Conservation (phyloP, 2,888 invertebrate genomes). For the Drosophila quinaria region DNA sequence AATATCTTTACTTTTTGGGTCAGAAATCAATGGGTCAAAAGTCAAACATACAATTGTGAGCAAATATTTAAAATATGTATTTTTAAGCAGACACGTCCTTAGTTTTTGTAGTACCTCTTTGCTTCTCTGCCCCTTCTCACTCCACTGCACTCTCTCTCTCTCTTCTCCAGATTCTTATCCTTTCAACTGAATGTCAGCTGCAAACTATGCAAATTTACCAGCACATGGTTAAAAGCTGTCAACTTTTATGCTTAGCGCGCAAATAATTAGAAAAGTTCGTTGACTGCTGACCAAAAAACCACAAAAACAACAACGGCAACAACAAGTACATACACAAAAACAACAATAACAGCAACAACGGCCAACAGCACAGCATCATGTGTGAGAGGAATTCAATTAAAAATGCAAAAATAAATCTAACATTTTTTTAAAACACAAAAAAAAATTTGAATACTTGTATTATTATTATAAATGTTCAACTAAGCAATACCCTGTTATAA, state of each 20-base stretch:
- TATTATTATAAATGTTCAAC: neutral
- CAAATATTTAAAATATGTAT: neutral
- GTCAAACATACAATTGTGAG: neutral
- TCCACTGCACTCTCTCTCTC: neutral
- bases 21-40: neutral
- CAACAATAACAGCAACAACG: conserved; percentile 18
- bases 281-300: conserved; percentile 49
- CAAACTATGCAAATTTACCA: conserved; percentile 56
- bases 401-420: conserved; percentile 67
- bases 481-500: conserved; percentile 4
- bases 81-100: neutral
- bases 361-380: conserved; percentile 31
- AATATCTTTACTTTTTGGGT: neutral
- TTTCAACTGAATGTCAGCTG: conserved; percentile 31
- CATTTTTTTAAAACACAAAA: conserved; percentile 21
- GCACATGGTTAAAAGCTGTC: conserved; percentile 61
- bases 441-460: neutral
- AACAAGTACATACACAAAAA: conserved; percentile 15
- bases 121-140: neutral
- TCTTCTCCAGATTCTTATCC: neutral
- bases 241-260: conserved; percentile 65
- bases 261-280: conserved; percentile 68
- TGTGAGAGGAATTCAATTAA: conserved; percentile 62
- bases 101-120: neutral
- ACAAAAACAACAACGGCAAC: conserved; percentile 20